Evolutionary conservation across 2,113 vertebrate genomes (phyloP).

Genomic region (Murina feae): DNA sequence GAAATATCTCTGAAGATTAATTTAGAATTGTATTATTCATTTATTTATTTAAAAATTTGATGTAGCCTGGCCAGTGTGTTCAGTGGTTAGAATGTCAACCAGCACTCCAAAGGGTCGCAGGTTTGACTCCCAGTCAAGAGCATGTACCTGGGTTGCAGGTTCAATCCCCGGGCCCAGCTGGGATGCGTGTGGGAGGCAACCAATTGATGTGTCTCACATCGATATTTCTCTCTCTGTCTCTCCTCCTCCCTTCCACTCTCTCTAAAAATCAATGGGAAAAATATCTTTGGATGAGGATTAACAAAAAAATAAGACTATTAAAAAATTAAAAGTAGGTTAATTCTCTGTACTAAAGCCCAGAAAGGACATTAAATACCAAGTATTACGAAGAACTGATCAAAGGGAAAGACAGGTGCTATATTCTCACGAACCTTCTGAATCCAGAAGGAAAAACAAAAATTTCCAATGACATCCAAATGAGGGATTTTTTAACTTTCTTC

Average conservation of each 20-base stretch:
- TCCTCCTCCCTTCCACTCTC: too few relatives aligned
- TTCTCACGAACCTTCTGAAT: neutral
- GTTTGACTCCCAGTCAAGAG: too few relatives aligned
- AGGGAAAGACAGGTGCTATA: neutral
- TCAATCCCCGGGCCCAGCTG: too few relatives aligned
- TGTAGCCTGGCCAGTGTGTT: neutral
- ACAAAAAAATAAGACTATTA: neutral
- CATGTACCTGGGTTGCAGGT: too few relatives aligned
- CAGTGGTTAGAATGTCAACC: too few relatives aligned
- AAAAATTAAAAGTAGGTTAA: neutral
- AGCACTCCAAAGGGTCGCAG: too few relatives aligned
- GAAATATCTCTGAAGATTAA: neutral
- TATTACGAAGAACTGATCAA: neutral
- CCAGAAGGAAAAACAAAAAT: neutral
- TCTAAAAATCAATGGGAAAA: neutral
- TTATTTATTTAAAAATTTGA: neutral
- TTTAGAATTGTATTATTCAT: neutral
- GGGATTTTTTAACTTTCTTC: neutral
- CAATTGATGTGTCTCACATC: too few relatives aligned
- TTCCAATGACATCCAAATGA: neutral
- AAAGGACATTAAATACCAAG: neutral
- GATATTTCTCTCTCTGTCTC: too few relatives aligned
- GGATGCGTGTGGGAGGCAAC: too few relatives aligned
- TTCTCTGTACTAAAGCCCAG: neutral
- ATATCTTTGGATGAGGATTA: neutral